A percentile compares a stretch with the other conserved stretches of the same genome.
These are phyloP conservation scores for Notolepis coatsorum DNA, from an alignment of 2,797 vertebrate species.

Conservation along the genomic window DNA sequence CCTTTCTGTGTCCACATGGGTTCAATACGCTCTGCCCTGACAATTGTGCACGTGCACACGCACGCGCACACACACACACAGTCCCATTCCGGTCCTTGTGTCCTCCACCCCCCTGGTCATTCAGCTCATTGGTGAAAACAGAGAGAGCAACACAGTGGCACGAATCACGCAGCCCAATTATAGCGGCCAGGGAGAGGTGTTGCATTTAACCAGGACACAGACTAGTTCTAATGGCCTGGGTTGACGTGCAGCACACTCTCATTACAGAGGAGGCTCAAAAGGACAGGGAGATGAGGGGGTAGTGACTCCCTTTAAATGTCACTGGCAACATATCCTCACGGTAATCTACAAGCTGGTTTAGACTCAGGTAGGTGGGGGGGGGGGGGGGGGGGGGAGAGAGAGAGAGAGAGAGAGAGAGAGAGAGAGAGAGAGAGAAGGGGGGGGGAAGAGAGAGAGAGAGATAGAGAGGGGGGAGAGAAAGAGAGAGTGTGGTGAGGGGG, in stretches of 20 bases:
- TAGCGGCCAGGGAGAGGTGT: slow-evolving; percentile 76
- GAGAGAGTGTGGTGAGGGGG: background rate
- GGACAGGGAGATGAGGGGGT: slow-evolving; percentile 68
- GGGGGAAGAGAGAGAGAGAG: slow-evolving; percentile 31
- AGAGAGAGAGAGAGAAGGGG: background rate
- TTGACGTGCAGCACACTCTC: slow-evolving; percentile 66
- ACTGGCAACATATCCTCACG: slow-evolving; percentile 61
- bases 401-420: slow-evolving; percentile 9
- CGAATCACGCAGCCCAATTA: slow-evolving; percentile 77
- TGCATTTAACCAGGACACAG: slow-evolving; percentile 75
- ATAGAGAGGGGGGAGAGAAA: slow-evolving; percentile 11
- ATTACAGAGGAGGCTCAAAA: slow-evolving; percentile 75
- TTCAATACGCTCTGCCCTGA: no score
- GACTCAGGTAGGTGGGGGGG: no score
- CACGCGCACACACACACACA: slow-evolving; percentile 42
- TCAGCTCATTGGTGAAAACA: slow-evolving; percentile 74
- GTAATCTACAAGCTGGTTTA: slow-evolving; percentile 51
- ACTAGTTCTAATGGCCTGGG: slow-evolving; percentile 79
- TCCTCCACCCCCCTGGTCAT: slow-evolving; percentile 51
- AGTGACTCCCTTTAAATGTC: slow-evolving; percentile 73
- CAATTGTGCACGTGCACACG: no score
- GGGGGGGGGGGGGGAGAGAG: slow-evolving; percentile 33
- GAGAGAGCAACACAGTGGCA: slow-evolving; percentile 66
- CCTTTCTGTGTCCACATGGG: no score
- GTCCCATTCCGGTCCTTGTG: slow-evolving; percentile 50